Conservation (phyloP, 2,113 vertebrate species). For the Solea solea region DNA sequence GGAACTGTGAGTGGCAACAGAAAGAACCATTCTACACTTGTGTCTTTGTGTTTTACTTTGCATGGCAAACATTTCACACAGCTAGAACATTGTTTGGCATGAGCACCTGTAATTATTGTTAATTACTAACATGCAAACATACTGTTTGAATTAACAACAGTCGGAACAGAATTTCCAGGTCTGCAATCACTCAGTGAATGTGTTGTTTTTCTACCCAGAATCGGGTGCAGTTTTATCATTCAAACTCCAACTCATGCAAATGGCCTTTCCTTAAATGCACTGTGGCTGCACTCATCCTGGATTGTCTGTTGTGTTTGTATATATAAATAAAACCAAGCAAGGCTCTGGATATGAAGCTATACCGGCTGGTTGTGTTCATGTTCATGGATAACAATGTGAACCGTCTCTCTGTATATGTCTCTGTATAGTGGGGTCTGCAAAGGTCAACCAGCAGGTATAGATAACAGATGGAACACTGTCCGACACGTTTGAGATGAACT, state of each 20-base stretch:
- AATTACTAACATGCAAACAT: constrained; percentile 25
- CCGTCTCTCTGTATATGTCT: no score
- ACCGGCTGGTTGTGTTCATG: no score
- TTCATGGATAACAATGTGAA: no score
- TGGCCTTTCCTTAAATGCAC: no score
- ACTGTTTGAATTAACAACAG: constrained; percentile 14
- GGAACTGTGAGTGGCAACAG: not conserved
- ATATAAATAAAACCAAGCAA: no score
- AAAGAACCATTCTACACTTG: not conserved
- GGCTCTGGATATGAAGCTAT: no score
- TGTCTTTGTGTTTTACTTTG: constrained; percentile 5
- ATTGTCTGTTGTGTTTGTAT: no score
- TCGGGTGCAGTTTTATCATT: no score
- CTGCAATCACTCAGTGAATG: constrained; percentile 10
- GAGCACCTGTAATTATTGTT: constrained; percentile 9
- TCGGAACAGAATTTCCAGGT: constrained; percentile 13
- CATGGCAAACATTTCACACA: constrained; percentile 5
- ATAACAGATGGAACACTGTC: not conserved
- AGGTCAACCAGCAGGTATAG: not conserved
- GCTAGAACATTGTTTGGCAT: constrained; percentile 16
- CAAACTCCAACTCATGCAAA: not conserved
- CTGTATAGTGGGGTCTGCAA: not conserved
- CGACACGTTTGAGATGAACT: not conserved
- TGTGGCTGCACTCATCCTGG: no score
- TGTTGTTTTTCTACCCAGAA: not conserved